phyloP scores from a whole-genome alignment of 2,888 invertebrate genomes.

The Lomographa bimaculata region DNA sequence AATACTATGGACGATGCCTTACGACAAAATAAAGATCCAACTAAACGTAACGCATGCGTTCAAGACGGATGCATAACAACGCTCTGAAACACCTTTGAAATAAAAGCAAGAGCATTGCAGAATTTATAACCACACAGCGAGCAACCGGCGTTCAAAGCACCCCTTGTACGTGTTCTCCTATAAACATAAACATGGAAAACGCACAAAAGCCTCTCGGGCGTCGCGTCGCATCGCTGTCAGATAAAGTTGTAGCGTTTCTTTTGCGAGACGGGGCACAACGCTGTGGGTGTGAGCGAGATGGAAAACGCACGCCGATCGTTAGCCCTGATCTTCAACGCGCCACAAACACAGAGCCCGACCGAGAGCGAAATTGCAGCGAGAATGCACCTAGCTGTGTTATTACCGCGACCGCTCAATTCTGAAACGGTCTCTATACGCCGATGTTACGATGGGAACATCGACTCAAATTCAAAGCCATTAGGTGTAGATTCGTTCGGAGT shows the following conservation, averaged over 20 bases:
- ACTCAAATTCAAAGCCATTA: slow-evolving; percentile 43
- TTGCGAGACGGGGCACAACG: slow-evolving; percentile 61
- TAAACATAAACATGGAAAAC: slow-evolving; percentile 83
- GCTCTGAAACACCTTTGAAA: slow-evolving; percentile 56
- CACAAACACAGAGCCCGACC: slow-evolving; percentile 83
- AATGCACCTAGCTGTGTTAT: slow-evolving; percentile 83
- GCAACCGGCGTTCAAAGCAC: slow-evolving; percentile 75
- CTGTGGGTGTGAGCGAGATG: slow-evolving; percentile 61
- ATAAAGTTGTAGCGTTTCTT: slow-evolving; percentile 82
- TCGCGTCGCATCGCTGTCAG: slow-evolving; percentile 78
- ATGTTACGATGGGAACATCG: slow-evolving; percentile 39
- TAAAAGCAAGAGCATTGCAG: slow-evolving; percentile 67
- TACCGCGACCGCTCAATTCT: slow-evolving; percentile 60
- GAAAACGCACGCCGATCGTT: slow-evolving; percentile 74
- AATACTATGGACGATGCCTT: neutral
- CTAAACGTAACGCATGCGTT: too few species aligned
- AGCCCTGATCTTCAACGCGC: slow-evolving; percentile 84
- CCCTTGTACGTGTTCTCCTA: slow-evolving; percentile 79
- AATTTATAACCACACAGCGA: slow-evolving; percentile 63
- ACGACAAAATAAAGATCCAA: too few species aligned
- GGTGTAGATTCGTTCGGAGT: slow-evolving; percentile 48
- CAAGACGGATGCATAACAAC: slow-evolving; percentile 30
- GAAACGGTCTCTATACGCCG: slow-evolving; percentile 65
- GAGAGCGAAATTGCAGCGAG: slow-evolving; percentile 83
- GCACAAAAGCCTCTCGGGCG: slow-evolving; percentile 81